Evolutionary conservation across 2,113 vertebrate species (phyloP), one percentile per base, ranked within the genome.

Genomic region (Dicentrarchus labrax): DNA sequence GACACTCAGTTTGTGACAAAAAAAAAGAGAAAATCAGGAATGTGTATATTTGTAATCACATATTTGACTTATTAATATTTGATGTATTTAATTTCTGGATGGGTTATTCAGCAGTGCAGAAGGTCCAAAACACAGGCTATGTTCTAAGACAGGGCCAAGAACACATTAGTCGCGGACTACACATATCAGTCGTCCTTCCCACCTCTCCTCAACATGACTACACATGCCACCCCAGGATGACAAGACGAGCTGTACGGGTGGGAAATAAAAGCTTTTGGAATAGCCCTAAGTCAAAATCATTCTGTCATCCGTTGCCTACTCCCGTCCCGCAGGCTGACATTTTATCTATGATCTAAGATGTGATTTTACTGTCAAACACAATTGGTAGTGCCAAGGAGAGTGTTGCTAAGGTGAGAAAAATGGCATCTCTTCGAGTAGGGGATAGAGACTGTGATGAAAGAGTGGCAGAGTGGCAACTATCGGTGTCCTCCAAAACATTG

Each of bases 341-440:
- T 68, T 91, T 88, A 92, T 86, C 84, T 89, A 80, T 88, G 79
- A 91, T 89, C 84, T 76, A 83, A 91, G 88, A 92, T 88, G 82
- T 89, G 88, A 94, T 92, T 90, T 93, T 82, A 91, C 92, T 89
- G 88, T 94, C 94, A 92, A 87, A 88, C 88, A 76, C 87, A 89
- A 88, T 90, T 82, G 91, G 67, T 61, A 51, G 85, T 82, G 84
- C 70, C 80, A 84, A 76, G 72, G 68, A 76, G 81, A 88, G 76
- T 56, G 83, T 88, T 76, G 80, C 74, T 11, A 48, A 80, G 79
- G 87, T 84, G 89, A 91, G 78, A 83, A 72, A 82, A 87, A 88
- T 85, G 56, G 76, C 82, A 43, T 86, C 61, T 91, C 57, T 67
- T 71, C 41, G 53, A 51, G 51, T 47, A 73, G 30, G 54, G 69